Evolutionary conservation across 1,140 invertebrate genomes (phyloP), one percentile per base, ranked within the genome.

Genomic region (Tetraneura akinire): DNA sequence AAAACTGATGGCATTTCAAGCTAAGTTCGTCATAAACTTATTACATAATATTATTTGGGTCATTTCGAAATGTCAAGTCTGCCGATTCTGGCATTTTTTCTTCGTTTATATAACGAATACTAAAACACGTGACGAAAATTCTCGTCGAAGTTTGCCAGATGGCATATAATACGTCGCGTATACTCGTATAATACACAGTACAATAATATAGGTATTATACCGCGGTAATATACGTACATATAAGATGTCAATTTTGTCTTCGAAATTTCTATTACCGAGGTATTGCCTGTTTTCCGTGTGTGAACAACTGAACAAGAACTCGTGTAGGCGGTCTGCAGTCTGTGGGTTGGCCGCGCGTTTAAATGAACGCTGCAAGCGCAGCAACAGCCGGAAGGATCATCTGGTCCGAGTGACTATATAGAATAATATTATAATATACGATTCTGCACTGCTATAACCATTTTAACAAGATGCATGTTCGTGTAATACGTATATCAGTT

Each of bases 1-100:
- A 71, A 16, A 9, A 45, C 49, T 71, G 68, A 71, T 37, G 32
- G 32, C 68, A 71, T 71, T 71, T 71, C 68, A 29, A 71, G 68
- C 45, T 26, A 45, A 51, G 26, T 23, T 71, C 26, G 16, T 49
- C 10, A n/a, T 29, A 71, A 49, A 71, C 47, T 23, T 51, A 71
- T n/a, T n/a, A n/a, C n/a, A n/a, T n/a, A n/a, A n/a, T n/a, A n/a
- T n/a, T n/a, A n/a, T 71, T 51, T 71, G 26, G 68, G 68, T 71
- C 68, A 71, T 51, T 6, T 49, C 1, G 14, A 71, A 71, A 71
- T 71, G 68, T 49, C 68, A 71, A 71, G 68, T 45, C 45, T 26
- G 26, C 3, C 10, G 26, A 23, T 3, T n/a, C 32, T 37, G 47
- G 23, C 68, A 51, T 49, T 71, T n/a, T n/a, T n/a, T n/a, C n/a